Conservation (phyloP, 2,113 vertebrate genomes). For the Eleginops maclovinus region DNA sequence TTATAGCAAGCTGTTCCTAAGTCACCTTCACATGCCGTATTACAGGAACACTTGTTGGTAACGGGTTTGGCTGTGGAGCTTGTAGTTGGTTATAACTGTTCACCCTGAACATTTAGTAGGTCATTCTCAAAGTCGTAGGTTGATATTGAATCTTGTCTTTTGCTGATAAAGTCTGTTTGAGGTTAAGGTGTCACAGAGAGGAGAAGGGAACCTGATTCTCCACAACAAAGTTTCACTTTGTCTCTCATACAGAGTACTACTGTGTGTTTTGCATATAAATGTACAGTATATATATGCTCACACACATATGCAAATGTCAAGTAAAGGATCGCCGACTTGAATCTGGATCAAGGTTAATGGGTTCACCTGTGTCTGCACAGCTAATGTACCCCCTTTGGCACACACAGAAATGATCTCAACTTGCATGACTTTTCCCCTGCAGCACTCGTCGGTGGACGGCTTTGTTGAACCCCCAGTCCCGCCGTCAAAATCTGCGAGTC, state of each 20-base stretch:
- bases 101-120: slow-evolving; percentile 7
- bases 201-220: slow-evolving; percentile 8
- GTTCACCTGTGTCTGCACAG: slow-evolving; percentile 46
- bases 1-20: slow-evolving; percentile 54
- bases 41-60: slow-evolving; percentile 35
- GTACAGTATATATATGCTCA: background rate
- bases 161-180: slow-evolving; percentile 43
- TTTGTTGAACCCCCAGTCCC: slow-evolving; percentile 89
- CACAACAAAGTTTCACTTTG: background rate
- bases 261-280: slow-evolving; percentile 10
- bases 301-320: background rate
- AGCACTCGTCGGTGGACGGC: slow-evolving; percentile 95
- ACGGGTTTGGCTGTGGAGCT: background rate
- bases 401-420: slow-evolving; percentile 26
- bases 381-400: slow-evolving; percentile 34
- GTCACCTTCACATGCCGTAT: slow-evolving; percentile 61
- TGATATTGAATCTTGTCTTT: slow-evolving; percentile 20
- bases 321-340: slow-evolving; percentile 4
- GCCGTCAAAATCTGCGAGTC: slow-evolving; percentile 91
- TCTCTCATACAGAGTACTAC: background rate
- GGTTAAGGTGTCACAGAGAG: slow-evolving; percentile 44
- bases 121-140: slow-evolving; percentile 24
- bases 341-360: slow-evolving; percentile 17
- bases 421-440: slow-evolving; percentile 38
- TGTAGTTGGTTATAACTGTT: slow-evolving; percentile 7